A percentile compares a stretch with the other conserved stretches of the same genome.
phyloP scores from a whole-genome alignment of 2,797 vertebrate species.

The Emys orbicularis region DNA sequence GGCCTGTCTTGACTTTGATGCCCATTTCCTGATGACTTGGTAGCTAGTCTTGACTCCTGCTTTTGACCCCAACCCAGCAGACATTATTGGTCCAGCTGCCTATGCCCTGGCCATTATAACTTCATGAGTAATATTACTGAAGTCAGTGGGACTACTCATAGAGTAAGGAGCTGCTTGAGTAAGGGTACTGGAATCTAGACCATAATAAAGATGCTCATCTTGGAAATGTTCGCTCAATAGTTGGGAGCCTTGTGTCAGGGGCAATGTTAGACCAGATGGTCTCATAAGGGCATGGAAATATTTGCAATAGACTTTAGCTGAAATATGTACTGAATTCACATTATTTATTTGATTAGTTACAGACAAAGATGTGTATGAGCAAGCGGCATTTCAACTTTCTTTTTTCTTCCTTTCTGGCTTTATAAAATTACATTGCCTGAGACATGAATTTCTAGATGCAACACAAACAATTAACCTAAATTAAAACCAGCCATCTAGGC shows the following conservation, averaged over 20 bases:
- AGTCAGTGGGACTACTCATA: constrained; percentile 5
- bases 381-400: constrained; percentile 15
- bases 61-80: neutral
- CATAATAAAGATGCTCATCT: neutral
- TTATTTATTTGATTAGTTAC: constrained; percentile 62
- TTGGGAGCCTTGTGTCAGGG: neutral
- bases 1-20: neutral
- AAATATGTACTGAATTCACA: constrained; percentile 60
- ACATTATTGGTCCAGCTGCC: neutral
- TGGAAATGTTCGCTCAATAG: constrained; percentile 3
- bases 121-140: neutral
- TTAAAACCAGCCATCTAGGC: constrained; percentile 53
- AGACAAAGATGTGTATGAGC: constrained; percentile 37
- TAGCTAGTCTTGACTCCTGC: neutral
- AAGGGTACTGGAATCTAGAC: constrained; percentile 18
- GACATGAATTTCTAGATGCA: constrained; percentile 38
- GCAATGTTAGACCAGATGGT: constrained; percentile 19
- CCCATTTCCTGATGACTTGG: neutral
- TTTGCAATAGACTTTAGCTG: constrained; percentile 11
- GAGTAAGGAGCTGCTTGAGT: constrained; percentile 14
- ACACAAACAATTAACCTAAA: constrained; percentile 45
- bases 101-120: neutral
- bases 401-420: constrained; percentile 22
- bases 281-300: constrained; percentile 42
- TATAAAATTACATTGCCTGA: constrained; percentile 39